Conservation (phyloP, 1,140 invertebrate genomes). For the Zaprionus africanus region DNA sequence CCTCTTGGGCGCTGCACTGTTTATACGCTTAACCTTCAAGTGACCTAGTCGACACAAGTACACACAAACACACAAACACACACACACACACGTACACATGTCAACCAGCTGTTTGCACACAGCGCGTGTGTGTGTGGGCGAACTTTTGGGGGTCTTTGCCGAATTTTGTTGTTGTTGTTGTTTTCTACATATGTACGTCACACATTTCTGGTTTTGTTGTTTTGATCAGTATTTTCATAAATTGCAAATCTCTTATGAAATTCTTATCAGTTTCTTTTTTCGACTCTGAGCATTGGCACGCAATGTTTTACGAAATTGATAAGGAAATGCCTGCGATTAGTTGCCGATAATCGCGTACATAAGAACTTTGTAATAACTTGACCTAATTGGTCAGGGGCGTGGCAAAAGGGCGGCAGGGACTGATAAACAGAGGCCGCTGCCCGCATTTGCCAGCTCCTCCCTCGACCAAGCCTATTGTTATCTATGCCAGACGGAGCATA, state of each 20-base stretch:
- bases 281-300: neutral
- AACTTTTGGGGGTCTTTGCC: conserved; percentile 27
- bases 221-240: neutral
- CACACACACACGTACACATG: conserved; percentile 19
- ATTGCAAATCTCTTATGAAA: neutral
- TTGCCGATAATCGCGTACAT: conserved; percentile 12
- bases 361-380: neutral
- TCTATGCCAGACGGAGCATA: neutral
- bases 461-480: neutral
- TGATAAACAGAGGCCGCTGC: conserved; percentile 14
- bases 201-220: neutral
- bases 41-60: conserved; percentile 62
- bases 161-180: conserved; percentile 30
- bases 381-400: neutral
- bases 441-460: conserved; percentile 12
- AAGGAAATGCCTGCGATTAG: neutral
- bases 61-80: conserved; percentile 31
- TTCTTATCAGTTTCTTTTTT: conserved; percentile 16
- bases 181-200: conserved; percentile 3
- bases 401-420: too few species aligned
- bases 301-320: neutral
- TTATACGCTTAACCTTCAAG: conserved; percentile 73
- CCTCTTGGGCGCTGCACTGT: conserved; percentile 35
- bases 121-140: conserved; percentile 30
- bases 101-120: neutral